phyloP scores from a whole-genome alignment of 1,140 invertebrate species.

The Mesaphorura yosii region DNA sequence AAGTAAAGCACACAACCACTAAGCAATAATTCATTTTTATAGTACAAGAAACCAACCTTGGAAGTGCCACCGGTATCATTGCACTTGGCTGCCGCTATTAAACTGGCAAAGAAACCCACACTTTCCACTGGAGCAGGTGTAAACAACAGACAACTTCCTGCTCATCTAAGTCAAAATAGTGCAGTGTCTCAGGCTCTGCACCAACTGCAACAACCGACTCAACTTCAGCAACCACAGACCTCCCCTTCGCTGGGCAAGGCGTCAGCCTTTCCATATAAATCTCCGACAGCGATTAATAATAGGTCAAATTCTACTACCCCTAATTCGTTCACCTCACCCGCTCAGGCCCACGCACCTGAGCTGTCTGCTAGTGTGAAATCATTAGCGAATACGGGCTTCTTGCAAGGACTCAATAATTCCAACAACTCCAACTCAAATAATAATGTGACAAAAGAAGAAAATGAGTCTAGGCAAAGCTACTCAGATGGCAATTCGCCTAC shows the following conservation, averaged over 20 bases:
- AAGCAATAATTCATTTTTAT: neutral
- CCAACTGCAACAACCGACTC: neutral
- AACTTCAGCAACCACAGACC: constrained; percentile 9
- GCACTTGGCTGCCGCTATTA: too few relatives aligned
- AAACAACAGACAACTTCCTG: too few relatives aligned
- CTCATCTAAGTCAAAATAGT: neutral
- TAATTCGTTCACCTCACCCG: constrained; percentile 21
- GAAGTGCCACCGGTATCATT: too few relatives aligned
- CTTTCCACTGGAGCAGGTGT: too few relatives aligned
- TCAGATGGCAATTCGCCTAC: constrained; percentile 18
- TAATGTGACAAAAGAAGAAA: constrained; percentile 11
- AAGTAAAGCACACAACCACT: too few relatives aligned
- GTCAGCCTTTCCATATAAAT: too few relatives aligned
- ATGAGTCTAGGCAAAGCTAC: constrained; percentile 28
- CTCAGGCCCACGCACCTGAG: neutral
- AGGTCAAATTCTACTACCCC: constrained; percentile 26
- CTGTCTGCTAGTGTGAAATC: constrained; percentile 21
- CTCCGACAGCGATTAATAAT: constrained; percentile 9
- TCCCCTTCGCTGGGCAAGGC: constrained; percentile 16
- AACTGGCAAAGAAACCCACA: too few relatives aligned
- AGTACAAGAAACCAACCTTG: constrained; percentile 29
- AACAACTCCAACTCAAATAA: neutral
- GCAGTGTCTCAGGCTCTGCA: neutral
- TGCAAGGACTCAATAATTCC: constrained; percentile 13
- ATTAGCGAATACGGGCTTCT: constrained; percentile 22